Conservation (phyloP, 1,140 invertebrate genomes). For the Drosophila takahashii region DNA sequence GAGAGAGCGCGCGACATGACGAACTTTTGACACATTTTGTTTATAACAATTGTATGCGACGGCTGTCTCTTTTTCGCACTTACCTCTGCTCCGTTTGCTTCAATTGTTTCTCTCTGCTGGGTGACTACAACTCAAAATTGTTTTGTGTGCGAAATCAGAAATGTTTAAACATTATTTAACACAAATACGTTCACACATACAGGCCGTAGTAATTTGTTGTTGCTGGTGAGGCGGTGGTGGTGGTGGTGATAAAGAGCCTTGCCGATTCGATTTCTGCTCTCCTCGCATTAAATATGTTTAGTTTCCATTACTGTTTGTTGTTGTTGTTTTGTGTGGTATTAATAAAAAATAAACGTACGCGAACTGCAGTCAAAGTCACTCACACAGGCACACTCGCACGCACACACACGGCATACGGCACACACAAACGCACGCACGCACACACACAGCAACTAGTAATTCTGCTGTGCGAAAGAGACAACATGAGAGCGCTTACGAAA, state of each 20-base stretch:
- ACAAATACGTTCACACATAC: slow-evolving; percentile 60
- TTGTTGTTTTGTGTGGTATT: slow-evolving; percentile 27
- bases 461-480: slow-evolving; percentile 62
- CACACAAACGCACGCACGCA: slow-evolving; percentile 49
- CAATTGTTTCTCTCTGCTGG: slow-evolving; percentile 25
- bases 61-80: slow-evolving; percentile 43
- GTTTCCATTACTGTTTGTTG: slow-evolving; percentile 33
- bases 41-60: slow-evolving; percentile 49
- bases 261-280: slow-evolving; percentile 34
- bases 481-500: slow-evolving; percentile 72
- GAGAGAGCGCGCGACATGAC: slow-evolving; percentile 29
- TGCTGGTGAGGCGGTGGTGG: slow-evolving; percentile 27
- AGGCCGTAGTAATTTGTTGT: slow-evolving; percentile 46
- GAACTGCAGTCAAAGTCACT: slow-evolving; percentile 78
- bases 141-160: slow-evolving; percentile 64
- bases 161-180: slow-evolving; percentile 77
- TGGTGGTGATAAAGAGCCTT: slow-evolving; percentile 43
- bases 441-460: slow-evolving; percentile 80
- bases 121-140: slow-evolving; percentile 50
- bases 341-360: slow-evolving; percentile 55
- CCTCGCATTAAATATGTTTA: slow-evolving; percentile 44
- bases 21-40: slow-evolving; percentile 67
- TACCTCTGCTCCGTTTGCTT: slow-evolving; percentile 50
- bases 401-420: slow-evolving; percentile 29
- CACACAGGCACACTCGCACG: slow-evolving; percentile 36